phyloP scores from a whole-genome alignment of 2,113 vertebrate genomes.

The Cryptotis parvus region DNA sequence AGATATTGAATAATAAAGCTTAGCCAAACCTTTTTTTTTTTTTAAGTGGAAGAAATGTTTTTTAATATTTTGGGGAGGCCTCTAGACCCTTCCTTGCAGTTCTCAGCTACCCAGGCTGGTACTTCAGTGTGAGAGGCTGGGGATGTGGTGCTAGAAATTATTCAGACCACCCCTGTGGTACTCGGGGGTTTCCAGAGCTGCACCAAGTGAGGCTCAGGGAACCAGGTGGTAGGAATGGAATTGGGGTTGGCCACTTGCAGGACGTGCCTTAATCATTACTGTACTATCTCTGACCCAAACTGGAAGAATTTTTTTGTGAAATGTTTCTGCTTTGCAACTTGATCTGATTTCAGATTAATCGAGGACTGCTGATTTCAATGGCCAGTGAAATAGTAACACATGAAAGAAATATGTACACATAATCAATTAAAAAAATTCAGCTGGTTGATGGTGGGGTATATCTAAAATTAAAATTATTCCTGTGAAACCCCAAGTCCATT shows the following conservation, averaged over 20 bases:
- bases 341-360: constrained; percentile 34
- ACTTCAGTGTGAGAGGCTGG: too few species aligned
- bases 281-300: neutral
- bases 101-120: too few species aligned
- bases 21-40: neutral
- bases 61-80: too few species aligned
- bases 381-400: constrained; percentile 15
- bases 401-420: constrained; percentile 7
- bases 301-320: neutral
- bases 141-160: too few species aligned
- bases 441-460: neutral
- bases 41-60: neutral
- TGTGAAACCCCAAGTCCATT: neutral
- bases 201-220: too few species aligned
- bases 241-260: too few species aligned
- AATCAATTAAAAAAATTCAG: neutral
- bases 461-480: constrained; percentile 58
- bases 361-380: neutral
- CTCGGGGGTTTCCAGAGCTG: too few species aligned
- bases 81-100: too few species aligned
- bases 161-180: too few species aligned
- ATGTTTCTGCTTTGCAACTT: constrained; percentile 12
- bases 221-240: too few species aligned
- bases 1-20: neutral
- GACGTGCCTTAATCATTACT: too few species aligned